Conservation (phyloP, 92 coral and sea anemone genomes). For the Parazoanthus swiftii region DNA sequence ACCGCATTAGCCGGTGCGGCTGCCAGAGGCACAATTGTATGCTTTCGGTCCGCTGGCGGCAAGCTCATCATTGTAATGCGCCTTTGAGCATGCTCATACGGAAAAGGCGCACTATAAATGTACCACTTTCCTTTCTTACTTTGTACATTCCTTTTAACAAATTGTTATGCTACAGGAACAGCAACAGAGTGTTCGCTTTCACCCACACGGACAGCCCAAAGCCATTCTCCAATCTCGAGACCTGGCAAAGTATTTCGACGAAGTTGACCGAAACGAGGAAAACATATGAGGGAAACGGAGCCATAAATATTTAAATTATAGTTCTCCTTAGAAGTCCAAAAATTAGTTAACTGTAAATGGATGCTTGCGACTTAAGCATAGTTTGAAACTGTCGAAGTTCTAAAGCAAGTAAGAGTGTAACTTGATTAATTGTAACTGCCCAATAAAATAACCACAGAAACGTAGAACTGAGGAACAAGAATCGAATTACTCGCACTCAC, state of each 20-base stretch:
- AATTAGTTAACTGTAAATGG: not conserved
- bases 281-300: not conserved
- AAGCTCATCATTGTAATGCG: no score
- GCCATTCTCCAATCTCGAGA: not conserved
- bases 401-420: not conserved
- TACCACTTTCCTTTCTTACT: no score
- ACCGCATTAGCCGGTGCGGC: no score
- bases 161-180: not conserved
- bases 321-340: not conserved
- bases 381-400: not conserved
- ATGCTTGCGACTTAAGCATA: not conserved
- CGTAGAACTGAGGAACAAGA: no score
- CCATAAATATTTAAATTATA: no score
- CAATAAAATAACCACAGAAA: no score
- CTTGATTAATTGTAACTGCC: not conserved
- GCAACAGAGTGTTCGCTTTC: not conserved
- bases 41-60: no score
- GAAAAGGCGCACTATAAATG: no score
- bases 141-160: not conserved
- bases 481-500: no score
- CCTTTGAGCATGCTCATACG: no score
- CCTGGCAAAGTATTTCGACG: not conserved
- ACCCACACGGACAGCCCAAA: not conserved
- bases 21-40: no score
- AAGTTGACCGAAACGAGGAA: not conserved